phyloP scores from a whole-genome alignment of 2,113 vertebrate species.

The Trematomus loennbergii region DNA sequence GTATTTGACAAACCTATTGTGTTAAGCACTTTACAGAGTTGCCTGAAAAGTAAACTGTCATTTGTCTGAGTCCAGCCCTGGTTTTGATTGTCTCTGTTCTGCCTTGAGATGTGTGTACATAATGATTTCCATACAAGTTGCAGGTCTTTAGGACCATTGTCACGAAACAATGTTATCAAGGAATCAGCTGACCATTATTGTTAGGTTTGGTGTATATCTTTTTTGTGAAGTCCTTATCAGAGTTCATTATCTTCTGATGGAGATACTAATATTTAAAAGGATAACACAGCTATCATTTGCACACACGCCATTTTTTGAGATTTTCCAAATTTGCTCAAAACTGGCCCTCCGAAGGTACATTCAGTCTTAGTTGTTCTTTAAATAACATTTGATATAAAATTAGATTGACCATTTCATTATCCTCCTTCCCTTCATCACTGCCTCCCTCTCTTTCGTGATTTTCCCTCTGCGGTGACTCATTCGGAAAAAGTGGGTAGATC shows the following conservation, averaged over 20 bases:
- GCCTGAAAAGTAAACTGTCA: too few species aligned
- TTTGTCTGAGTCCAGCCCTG: too few species aligned
- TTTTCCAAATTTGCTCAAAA: not conserved
- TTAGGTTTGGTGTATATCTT: not conserved
- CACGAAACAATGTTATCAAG: not conserved
- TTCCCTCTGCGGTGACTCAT: not conserved
- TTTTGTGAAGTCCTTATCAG: not conserved
- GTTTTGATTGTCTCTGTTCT: not conserved
- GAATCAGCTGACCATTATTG: not conserved
- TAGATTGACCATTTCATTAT: constrained; percentile 1
- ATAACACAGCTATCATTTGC: not conserved
- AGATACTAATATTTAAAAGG: not conserved
- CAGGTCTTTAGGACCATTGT: not conserved
- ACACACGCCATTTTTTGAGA: too few species aligned
- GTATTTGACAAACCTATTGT: too few species aligned
- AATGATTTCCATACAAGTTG: not conserved
- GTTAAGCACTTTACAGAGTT: too few species aligned
- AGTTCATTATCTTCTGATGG: not conserved
- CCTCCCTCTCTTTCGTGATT: not conserved
- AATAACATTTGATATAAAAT: not conserved
- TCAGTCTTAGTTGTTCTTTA: constrained; percentile 7
- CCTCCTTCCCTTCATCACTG: not conserved
- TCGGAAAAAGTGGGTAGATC: constrained; percentile 1
- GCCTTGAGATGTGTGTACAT: not conserved
- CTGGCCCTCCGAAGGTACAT: not conserved